Evolutionary conservation across 2,797 vertebrate species (phyloP), one percentile per base, ranked within the genome.

Genomic region (Alcedo quadribrachys): DNA sequence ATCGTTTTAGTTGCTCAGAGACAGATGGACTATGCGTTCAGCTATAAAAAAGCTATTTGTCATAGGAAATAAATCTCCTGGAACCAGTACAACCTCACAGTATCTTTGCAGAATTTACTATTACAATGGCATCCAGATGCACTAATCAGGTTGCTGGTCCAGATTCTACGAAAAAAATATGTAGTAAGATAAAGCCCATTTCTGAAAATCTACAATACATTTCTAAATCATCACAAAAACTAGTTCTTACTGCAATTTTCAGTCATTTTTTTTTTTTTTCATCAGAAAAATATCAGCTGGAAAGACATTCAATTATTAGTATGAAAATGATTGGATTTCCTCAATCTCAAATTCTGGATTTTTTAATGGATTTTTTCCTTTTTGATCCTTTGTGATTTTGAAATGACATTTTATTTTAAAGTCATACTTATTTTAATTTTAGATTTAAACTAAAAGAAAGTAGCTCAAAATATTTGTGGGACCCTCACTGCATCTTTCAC

Each of bases 1-100:
- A 42, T 51, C 63, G 30, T 74, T 71, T 84, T 51, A 62, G n/a
- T 46, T 88, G 15, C 20, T 88, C 0, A 1, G 20, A 81, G 63
- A 81, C 40, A 84, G 37, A 83, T 53, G 27, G 65, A 55, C 30
- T 75, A 28, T 37, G 4, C 5, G 0, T 93, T 83, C 81, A 35
- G 24, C 27, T 89, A 37, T 45, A 77, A 35, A 89, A 87, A 63
- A 40, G 8, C 1, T 0, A 22, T 37, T 2, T 20, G 4, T 30
- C 58, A 48, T 58, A 48, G n/a, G 25, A 66, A 79, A 75, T 67
- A 30, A 35, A 54, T 4, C 8, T 71, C 15, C 22, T 68, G 8
- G 33, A 90, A 66, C 10, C 3, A 15, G 30, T 51, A 82, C 9
- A 35, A 17, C 19, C 74, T 53, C 22, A 50, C 0, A 0, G 45